Evolutionary conservation across 2,888 invertebrate species (phyloP).

Genomic region (Morinoia aosen): DNA sequence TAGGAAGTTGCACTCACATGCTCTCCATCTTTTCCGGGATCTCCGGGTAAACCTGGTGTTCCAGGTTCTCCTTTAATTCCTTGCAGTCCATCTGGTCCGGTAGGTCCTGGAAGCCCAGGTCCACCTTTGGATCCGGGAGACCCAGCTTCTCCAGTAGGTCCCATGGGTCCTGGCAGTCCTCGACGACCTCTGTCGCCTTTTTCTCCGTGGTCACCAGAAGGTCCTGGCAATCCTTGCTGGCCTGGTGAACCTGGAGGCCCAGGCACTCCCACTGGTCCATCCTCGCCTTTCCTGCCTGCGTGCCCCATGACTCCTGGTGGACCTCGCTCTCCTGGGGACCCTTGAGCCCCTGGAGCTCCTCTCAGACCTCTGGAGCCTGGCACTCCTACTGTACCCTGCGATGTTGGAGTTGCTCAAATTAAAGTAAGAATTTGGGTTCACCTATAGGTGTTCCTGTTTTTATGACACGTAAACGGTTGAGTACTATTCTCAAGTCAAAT

Average conservation of each 20-base stretch:
- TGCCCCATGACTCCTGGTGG: constrained; percentile 84
- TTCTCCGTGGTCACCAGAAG: constrained; percentile 82
- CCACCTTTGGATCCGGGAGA: constrained; percentile 79
- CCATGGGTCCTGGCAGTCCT: constrained; percentile 78
- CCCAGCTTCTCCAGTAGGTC: constrained; percentile 78
- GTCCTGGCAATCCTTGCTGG: constrained; percentile 81
- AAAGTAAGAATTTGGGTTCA: not conserved
- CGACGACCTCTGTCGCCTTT: constrained; percentile 79
- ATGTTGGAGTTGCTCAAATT: constrained; percentile 46
- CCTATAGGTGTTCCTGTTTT: not conserved
- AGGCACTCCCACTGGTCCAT: constrained; percentile 79
- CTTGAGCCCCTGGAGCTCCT: constrained; percentile 80
- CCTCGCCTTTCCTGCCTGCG: constrained; percentile 82
- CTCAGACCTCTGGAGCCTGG: constrained; percentile 81
- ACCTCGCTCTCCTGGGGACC: constrained; percentile 82
- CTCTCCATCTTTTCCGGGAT: constrained; percentile 81
- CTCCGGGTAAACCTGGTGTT: constrained; percentile 80
- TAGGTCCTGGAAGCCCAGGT: constrained; percentile 77
- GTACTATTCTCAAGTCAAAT: not conserved
- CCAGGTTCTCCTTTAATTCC: constrained; percentile 81
- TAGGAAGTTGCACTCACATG: constrained; percentile 73
- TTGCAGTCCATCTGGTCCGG: constrained; percentile 78
- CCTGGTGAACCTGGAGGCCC: constrained; percentile 77
- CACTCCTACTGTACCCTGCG: constrained; percentile 79
- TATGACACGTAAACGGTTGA: not conserved